Percentiles rank a stretch among this genome's conserved stretches.
Conservation (phyloP, 2,888 invertebrate species). For the Drosophila atroscutellata region DNA sequence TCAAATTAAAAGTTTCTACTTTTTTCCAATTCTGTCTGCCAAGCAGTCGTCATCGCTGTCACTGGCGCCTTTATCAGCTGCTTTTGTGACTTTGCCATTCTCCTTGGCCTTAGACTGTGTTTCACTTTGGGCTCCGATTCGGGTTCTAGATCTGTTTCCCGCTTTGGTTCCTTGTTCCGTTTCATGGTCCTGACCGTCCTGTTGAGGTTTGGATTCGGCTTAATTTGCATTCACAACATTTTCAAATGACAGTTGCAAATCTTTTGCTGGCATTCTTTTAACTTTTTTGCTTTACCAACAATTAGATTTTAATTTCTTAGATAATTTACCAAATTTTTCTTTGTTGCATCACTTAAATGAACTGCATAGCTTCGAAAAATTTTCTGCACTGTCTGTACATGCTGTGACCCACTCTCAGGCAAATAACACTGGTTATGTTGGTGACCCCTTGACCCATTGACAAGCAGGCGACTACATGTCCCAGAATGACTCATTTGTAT, state of each 20-base stretch:
- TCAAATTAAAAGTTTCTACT: conserved; percentile 81
- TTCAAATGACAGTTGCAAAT: conserved; percentile 75
- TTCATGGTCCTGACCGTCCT: neutral
- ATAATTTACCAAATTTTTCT: conserved; percentile 57
- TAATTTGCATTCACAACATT: conserved; percentile 72
- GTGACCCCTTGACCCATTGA: conserved; percentile 75
- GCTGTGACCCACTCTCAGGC: neutral
- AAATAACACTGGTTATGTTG: conserved; percentile 13
- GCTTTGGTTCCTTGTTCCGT: neutral
- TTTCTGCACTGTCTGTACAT: neutral
- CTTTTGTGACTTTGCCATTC: conserved; percentile 34
- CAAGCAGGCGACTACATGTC: conserved; percentile 46
- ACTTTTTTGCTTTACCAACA: conserved; percentile 34
- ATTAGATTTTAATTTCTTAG: conserved; percentile 79
- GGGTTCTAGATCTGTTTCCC: neutral
- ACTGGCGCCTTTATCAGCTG: conserved; percentile 54
- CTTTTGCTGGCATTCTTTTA: conserved; percentile 26
- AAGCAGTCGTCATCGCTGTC: conserved; percentile 62
- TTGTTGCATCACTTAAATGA: conserved; percentile 14
- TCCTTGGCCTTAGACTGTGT: conserved; percentile 12
- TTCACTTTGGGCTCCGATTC: conserved; percentile 2
- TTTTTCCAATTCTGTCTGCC: conserved; percentile 42
- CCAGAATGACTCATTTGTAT: conserved; percentile 76
- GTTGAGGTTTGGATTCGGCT: conserved; percentile 31
- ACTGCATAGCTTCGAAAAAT: neutral